A percentile compares a stretch with the other conserved stretches of the same genome.
Evolutionary conservation across 2,888 invertebrate genomes (phyloP).

Genomic region (Steinernema hermaphroditum): DNA sequence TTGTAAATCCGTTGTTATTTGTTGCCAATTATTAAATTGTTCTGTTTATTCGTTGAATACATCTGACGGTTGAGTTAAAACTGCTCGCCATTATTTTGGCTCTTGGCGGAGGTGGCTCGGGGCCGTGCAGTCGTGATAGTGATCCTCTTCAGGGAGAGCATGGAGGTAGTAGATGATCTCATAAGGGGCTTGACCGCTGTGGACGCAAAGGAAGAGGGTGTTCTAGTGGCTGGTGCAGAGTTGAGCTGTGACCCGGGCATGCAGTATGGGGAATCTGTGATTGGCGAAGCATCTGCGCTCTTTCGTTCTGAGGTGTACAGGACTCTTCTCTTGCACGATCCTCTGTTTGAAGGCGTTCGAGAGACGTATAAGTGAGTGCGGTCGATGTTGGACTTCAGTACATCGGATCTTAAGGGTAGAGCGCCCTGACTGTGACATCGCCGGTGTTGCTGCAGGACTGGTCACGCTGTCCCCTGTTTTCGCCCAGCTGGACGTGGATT

Average conservation of each 20-base stretch:
- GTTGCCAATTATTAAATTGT: slow-evolving; percentile 29
- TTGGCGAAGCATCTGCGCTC: not conserved
- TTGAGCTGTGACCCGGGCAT: not conserved
- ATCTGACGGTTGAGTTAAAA: not conserved
- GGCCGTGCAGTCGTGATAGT: too few species aligned
- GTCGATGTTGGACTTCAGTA: not conserved
- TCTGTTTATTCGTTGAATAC: slow-evolving; percentile 30
- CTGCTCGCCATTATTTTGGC: not conserved
- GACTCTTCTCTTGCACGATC: not conserved
- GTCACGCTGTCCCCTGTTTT: not conserved
- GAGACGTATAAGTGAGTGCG: not conserved
- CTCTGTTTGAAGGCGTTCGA: not conserved
- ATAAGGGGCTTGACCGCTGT: not conserved
- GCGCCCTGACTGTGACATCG: not conserved
- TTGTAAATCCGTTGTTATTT: slow-evolving; percentile 34
- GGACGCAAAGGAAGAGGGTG: not conserved
- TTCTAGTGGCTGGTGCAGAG: not conserved
- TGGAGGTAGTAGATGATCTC: slow-evolving; percentile 9
- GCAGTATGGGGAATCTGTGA: not conserved
- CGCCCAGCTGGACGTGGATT: slow-evolving; percentile 3
- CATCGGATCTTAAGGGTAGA: not conserved
- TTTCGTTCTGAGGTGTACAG: not conserved
- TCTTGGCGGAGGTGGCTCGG: too few species aligned
- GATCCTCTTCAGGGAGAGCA: not conserved
- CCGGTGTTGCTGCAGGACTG: not conserved